Evolutionary conservation across 2,888 invertebrate species (phyloP), one percentile per base, ranked within the genome.

Genomic region (Eupithecia dodoneata): DNA sequence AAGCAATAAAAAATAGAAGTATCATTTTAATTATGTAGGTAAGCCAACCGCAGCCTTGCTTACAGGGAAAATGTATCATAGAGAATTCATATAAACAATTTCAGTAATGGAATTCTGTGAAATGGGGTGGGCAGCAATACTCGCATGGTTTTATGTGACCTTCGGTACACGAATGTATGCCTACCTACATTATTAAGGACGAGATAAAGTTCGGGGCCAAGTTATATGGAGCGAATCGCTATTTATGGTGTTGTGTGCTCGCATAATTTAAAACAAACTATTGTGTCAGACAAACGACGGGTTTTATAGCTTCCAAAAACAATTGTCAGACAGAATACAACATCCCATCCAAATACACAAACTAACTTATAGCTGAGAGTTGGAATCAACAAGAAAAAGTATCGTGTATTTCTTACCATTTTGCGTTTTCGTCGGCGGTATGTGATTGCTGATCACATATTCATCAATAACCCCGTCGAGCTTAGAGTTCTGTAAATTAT

Each of bases 401-500:
- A 42, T 65, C 13, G 12, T 65, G 7, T 18, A 76, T 66, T 30
- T 69, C 92, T 91, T 83, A 94, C 95, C 95, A 94, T 95, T 95
- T 91, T 94, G 94, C 59, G 91, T 88, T 85, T 93, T 94, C 81
- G 88, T 89, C 79, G 92, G 91, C 73, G 94, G 91, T 88, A 94
- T 92, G 87, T 94, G 94, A 86, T 95, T 94, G 84, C 91, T 93
- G 85, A 94, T 94, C 84, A 94, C 94, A 94, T 94, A 95, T 90
- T 94, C 94, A 89, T 93, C 91, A 84, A 94, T 91, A 80, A 89
- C 92, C 74, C 90, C 92, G 85, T 93, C 94, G 85, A 93, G 89
- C 94, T 95, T 94, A 75, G 91, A 88, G 83, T 87, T 92, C 84
- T 96, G 96, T 83, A 96, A 91, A 92, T 97, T 97, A 95, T 97